Base-by-base conservation (phyloP, 2,888 invertebrate genomes). In the Abrostola triplasia region DNA sequence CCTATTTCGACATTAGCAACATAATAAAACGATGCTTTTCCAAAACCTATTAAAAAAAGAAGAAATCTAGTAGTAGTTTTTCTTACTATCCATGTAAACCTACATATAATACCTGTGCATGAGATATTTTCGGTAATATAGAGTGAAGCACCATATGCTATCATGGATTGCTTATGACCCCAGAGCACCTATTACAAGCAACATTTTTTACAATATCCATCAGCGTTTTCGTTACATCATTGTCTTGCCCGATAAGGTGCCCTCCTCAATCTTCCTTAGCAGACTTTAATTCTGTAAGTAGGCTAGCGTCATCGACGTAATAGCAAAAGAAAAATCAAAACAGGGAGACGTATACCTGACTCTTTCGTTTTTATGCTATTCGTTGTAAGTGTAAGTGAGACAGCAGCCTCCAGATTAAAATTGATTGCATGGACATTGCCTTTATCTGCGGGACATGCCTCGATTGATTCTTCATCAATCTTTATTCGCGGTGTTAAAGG, bases 401-500 rank as follows among this genome's bases (percentile, higher is more conserved):
- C 13, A 71, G 76, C 80, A 77, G 86, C 86, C 89, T 86, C 83
- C 89, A 93, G 93, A 94, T 94, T 94, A 93, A 93, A 93, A 94
- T 94, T 94, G 94, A 94, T 94, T 91, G 93, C 87, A 80, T 83
- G 90, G 91, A 89, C 91, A 88, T 88, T 85, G 84, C 87, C 86
- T 90, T 90, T 93, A 90, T 91, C 90, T 90, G 86, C 77, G 89
- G 88, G 90, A 90, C 90, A 87, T 82, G 89, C 76, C 82, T 80
- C 91, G 93, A 94, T 94, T 94, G 94, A 94, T 94, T 93, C 90
- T 88, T 88, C 93, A 92, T 94, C 92, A 93, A 94, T 94, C 94
- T 93, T 94, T 91, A 93, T 94, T 93, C 88, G 88, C 87, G 84
- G 85, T 83, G 87, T 88, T 90, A 88, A 88, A 69, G 59, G 64